Evolutionary conservation across 2,797 vertebrate genomes (phyloP).

Genomic region (Thunnus albacares): DNA sequence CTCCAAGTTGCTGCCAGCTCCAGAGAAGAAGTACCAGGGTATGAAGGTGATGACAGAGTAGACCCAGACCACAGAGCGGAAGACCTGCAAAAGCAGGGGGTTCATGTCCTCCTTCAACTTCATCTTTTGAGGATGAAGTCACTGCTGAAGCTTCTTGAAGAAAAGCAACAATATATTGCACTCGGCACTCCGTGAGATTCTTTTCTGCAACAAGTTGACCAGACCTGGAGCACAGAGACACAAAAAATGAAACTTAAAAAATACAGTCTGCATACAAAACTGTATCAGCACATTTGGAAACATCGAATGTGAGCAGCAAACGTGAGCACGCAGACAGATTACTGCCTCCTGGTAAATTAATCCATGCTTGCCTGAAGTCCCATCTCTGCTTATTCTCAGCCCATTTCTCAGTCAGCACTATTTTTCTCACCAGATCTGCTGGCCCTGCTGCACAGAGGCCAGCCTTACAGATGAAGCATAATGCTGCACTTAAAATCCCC

Average conservation of each 20-base stretch:
- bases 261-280: slow-evolving; percentile 14
- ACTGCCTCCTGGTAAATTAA: slow-evolving; percentile 44
- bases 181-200: slow-evolving; percentile 8
- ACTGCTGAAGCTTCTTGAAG: background rate
- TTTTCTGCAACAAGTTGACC: slow-evolving; percentile 28
- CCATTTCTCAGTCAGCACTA: slow-evolving; percentile 44
- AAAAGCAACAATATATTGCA: background rate
- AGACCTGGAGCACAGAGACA: slow-evolving; percentile 65
- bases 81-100: slow-evolving; percentile 92
- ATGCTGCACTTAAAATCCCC: background rate
- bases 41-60: slow-evolving; percentile 95
- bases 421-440: slow-evolving; percentile 32
- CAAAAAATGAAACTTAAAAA: slow-evolving; percentile 42
- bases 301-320: slow-evolving; percentile 19
- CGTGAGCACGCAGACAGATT: slow-evolving; percentile 3
- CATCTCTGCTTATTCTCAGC: slow-evolving; percentile 60
- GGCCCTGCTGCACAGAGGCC: background rate
- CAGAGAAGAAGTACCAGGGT: slow-evolving; percentile 95
- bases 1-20: slow-evolving; percentile 85
- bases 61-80: slow-evolving; percentile 92
- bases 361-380: slow-evolving; percentile 35
- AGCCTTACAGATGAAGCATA: slow-evolving; percentile 13
- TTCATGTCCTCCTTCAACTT: slow-evolving; percentile 97
- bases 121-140: slow-evolving; percentile 82
- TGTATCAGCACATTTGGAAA: slow-evolving; percentile 33